Conservation (phyloP, 1,140 invertebrate species). For the Arion vulgaris region DNA sequence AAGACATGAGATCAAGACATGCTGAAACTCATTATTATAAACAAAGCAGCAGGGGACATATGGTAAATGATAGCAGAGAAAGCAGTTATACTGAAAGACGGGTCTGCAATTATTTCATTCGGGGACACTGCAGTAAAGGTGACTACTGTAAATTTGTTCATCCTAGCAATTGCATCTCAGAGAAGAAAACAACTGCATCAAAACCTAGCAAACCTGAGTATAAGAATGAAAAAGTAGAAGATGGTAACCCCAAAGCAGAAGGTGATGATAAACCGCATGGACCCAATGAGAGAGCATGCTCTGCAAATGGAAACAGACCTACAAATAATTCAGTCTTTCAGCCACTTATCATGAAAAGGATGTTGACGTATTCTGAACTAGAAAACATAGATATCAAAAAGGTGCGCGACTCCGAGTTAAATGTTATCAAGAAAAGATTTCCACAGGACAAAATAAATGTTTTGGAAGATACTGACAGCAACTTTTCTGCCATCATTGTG, state of each 20-base stretch:
- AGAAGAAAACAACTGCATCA: background rate
- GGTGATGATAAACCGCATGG: background rate
- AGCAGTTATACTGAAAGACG: constrained; percentile 4
- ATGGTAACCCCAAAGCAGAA: background rate
- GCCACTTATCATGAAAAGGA: background rate
- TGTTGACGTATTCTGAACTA: background rate
- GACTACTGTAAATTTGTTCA: constrained; percentile 48
- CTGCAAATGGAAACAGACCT: too few species aligned
- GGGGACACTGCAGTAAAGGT: constrained; percentile 46
- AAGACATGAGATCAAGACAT: background rate
- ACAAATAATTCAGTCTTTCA: background rate
- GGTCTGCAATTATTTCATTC: constrained; percentile 46
- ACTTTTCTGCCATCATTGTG: constrained; percentile 32
- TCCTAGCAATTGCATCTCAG: background rate
- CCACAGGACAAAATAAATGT: constrained; percentile 8
- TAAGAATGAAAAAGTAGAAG: background rate
- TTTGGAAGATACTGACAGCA: constrained; percentile 7
- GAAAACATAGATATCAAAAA: constrained; percentile 1
- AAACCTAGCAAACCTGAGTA: background rate
- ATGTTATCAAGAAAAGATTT: constrained; percentile 34
- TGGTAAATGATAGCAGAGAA: background rate
- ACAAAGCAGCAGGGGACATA: background rate
- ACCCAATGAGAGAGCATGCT: background rate
- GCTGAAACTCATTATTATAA: background rate
- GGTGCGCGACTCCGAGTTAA: constrained; percentile 6